Evolutionary conservation across 2,113 vertebrate genomes (phyloP), one percentile per base, ranked within the genome.

Genomic region (Pollachius pollachius): DNA sequence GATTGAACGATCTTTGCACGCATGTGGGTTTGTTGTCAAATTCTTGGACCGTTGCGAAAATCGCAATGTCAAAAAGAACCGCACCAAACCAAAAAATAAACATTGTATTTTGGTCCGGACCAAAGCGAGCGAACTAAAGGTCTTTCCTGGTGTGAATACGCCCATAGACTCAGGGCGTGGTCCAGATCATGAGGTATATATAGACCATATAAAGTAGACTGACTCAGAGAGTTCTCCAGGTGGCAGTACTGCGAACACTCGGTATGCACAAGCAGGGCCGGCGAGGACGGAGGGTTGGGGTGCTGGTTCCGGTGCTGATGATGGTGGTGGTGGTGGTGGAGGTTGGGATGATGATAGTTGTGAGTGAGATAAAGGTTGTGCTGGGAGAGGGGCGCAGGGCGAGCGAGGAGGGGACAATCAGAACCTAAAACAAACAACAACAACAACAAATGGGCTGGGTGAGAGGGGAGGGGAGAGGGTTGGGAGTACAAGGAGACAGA

Each of bases 171-270:
- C 84, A 93, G 91, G 90, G 82, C 87, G 83, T 92, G 90, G 15
- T 94, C 93, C 90, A 93, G 83, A 34, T 34, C 30, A 34, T 34
- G 30, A 34, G 30, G 30, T 48, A 48, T 48, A 48, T 48, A 86
- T 69, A 90, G 88, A 90, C 93, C 91, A 83, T 93, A 87, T 81
- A 93, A 90, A 78, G 89, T 90, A 90, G 89, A 91, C 81, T 86
- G 90, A 87, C 89, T 92, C 84, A 93, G 91, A 89, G 82, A 87
- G 83, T 92, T 89, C 16, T 94, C 93, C 90, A 93, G 83, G 81
- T 90, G 87, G 85, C 80, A 87, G 80, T 72, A 83, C 11, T 84
- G 83, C 83, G 5, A 3, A 25, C 89, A 91, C 75, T 92, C 91
- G 67, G 91, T 84, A 84, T 90, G 91, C 84, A 92, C 84, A 79